phyloP scores from a whole-genome alignment of 2,113 vertebrate species.

The Aepyceros melampus region DNA sequence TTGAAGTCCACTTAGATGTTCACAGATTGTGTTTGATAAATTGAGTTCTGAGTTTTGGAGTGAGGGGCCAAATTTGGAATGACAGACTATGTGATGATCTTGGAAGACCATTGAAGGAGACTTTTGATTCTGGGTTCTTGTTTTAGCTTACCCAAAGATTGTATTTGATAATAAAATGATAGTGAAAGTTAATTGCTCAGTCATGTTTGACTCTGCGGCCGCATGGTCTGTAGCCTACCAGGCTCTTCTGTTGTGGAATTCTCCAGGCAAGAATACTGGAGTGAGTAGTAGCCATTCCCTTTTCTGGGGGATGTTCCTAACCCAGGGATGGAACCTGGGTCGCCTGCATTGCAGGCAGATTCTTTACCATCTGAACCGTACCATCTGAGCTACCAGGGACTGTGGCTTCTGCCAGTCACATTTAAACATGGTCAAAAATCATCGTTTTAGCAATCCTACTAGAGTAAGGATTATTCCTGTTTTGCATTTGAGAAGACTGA shows the following conservation, averaged over 20 bases:
- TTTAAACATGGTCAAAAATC: not conserved
- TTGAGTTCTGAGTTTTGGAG: not conserved
- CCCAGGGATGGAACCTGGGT: not conserved
- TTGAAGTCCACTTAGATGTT: not conserved
- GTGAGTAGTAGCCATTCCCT: not conserved
- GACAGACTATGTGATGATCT: not conserved
- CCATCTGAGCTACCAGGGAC: not conserved
- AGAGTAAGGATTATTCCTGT: not conserved
- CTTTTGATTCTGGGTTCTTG: not conserved
- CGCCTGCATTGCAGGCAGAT: not conserved
- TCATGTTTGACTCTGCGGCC: not conserved
- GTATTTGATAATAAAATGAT: not conserved
- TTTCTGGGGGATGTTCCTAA: not conserved
- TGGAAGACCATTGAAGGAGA: not conserved
- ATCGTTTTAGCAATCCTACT: not conserved
- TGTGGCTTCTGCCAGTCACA: not conserved
- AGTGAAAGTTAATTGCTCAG: not conserved
- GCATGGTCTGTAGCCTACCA: not conserved
- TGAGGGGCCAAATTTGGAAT: not conserved
- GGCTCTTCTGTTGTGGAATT: not conserved
- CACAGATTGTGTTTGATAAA: not conserved
- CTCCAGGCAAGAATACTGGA: not conserved
- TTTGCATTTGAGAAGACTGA: constrained; percentile 35
- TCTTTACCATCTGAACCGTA: not conserved
- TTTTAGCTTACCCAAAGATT: not conserved